Evolutionary conservation across 2,888 invertebrate genomes (phyloP).

Genomic region (Trissolcus brochymenae): DNA sequence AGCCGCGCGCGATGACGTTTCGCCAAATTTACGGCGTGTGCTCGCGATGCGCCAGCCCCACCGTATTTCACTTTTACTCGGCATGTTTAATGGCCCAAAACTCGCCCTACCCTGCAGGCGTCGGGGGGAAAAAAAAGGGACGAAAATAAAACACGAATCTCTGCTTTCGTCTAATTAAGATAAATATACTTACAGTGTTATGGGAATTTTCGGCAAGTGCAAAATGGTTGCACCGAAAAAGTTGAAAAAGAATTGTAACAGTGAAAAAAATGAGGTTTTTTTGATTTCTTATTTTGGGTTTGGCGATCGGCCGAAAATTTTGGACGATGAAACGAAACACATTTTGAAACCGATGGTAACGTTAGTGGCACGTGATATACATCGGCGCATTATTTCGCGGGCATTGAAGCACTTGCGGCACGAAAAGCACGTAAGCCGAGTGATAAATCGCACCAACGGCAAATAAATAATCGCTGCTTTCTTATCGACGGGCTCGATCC

Average conservation of each 20-base stretch:
- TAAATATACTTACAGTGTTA: conserved; percentile 35
- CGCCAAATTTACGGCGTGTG: conserved; percentile 22
- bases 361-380: conserved; percentile 39
- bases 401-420: conserved; percentile 36
- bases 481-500: conserved; percentile 55
- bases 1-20: conserved; percentile 12
- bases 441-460: conserved; percentile 57
- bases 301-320: conserved; percentile 34
- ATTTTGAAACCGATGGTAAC: conserved; percentile 33
- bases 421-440: conserved; percentile 52
- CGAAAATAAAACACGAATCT: conserved; percentile 32
- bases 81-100: conserved; percentile 44
- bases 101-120: conserved; percentile 22
- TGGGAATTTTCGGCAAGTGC: conserved; percentile 12
- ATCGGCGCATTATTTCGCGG: conserved; percentile 43
- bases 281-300: no score
- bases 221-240: no score
- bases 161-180: conserved; percentile 44
- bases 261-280: no score
- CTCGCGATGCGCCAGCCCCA: conserved; percentile 27
- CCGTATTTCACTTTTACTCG: conserved; percentile 46
- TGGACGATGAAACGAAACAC: conserved; percentile 14
- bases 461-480: conserved; percentile 54
- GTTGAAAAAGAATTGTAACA: neutral
- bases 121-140: no score